Evolutionary conservation across 2,113 vertebrate genomes (phyloP), one percentile per base, ranked within the genome.

Genomic region (Tenrec ecaudatus): DNA sequence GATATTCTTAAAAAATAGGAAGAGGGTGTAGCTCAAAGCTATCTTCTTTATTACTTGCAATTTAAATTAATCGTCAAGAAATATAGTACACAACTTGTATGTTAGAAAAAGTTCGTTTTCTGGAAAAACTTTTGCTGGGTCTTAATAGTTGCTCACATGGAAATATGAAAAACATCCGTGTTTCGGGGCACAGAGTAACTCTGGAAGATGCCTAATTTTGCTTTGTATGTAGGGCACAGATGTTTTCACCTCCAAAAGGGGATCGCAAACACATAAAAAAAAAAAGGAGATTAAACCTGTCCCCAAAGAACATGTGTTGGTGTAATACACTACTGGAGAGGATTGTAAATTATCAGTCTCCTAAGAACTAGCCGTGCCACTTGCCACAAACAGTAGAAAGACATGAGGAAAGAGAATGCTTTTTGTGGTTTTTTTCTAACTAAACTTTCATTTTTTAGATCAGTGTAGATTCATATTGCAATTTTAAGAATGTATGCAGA

Each of bases 101-200:
- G 64, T 79, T 92, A 89, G 73, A 90, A 94, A 83, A 78, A 68
- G 25, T 95, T 90, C 78, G 43, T 66, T 85, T 96, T 95, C 68
- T 69, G 68, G 91, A n/a, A 79, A 64, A 84, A 86, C 47, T n/a
- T n/a, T 60, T 87, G 15, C 1, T 11, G 19, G 77, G n/a, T 88
- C 16, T 17, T 31, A 77, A 10, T 62, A 31, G 75, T 43, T 29
- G 8, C 93, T 76, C 62, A 23, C 66, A 20, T 15, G 0, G 29
- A 73, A 87, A 92, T 71, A 76, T 77, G 88, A 94, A 92, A 95
- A 96, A 88, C 31, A 40, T 22, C 0, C 40, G 84, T 2, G 12
- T 96, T 97, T 96, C 89, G 0, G 38, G 90, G 91, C 9, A 6
- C 19, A 25, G 36, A 22, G 0, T 66, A 82, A 66, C 77, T 82